A percentile compares a stretch with the other conserved stretches of the same genome.
Evolutionary conservation across 37 sponge, comb jelly and placozoan species (phyloP).

Genomic region (Axinella damicornis): DNA sequence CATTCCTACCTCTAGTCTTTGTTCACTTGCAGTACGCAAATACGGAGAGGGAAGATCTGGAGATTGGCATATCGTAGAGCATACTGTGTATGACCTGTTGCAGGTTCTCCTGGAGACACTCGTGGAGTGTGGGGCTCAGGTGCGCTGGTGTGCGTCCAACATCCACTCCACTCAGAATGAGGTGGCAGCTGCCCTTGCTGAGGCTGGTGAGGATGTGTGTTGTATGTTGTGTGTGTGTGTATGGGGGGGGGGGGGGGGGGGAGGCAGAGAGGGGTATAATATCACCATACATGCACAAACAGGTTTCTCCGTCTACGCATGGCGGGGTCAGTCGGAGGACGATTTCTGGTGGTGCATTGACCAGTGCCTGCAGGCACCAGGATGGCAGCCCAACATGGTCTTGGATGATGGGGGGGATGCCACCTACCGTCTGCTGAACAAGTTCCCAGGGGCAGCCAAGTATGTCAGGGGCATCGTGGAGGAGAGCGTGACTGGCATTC

Average conservation of each 20-base stretch:
- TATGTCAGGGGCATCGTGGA: constrained; percentile 84
- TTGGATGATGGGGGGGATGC: constrained; percentile 96
- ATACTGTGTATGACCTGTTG: no score
- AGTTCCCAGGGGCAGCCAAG: constrained; percentile 72
- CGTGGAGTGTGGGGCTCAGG: constrained; percentile 77
- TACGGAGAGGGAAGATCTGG: no score
- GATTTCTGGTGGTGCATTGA: constrained; percentile 99
- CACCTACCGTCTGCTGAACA: constrained; percentile 78
- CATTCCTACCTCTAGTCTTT: no score
- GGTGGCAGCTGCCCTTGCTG: constrained; percentile 89
- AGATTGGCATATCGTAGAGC: no score
- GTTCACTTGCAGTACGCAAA: no score
- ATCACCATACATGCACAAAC: not conserved
- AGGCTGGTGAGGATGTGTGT: constrained; percentile 47
- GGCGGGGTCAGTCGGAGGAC: constrained; percentile 81
- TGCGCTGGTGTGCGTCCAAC: constrained; percentile 89
- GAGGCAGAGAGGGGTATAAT: no score
- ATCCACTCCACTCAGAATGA: constrained; percentile 92
- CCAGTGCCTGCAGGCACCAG: constrained; percentile 68
- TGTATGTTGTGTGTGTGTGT: not conserved
- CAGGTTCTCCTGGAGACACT: constrained; percentile 91
- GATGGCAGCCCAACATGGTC: constrained; percentile 80
- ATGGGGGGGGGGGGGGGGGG: no score
- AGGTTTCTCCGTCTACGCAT: constrained; percentile 84
- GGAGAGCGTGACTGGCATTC: constrained; percentile 88